These are phyloP conservation scores for Spinus olivaceus DNA, from an alignment of 2,797 vertebrate genomes.

Conservation along the genomic window DNA sequence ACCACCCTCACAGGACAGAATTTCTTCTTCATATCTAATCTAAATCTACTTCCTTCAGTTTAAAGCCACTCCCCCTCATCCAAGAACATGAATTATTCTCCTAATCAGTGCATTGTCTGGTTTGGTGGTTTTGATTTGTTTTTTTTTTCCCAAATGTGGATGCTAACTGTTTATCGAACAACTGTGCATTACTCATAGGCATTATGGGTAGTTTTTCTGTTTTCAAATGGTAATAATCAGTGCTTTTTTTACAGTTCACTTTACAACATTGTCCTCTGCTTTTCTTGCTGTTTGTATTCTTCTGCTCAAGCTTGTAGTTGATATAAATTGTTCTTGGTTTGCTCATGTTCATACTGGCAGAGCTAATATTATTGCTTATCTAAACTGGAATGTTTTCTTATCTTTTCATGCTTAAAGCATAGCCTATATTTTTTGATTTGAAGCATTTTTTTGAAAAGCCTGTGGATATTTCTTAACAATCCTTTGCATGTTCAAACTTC, in stretches of 20 bases:
- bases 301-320: background rate
- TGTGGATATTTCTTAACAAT: background rate
- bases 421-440: background rate
- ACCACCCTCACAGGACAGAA: background rate
- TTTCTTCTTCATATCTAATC: background rate
- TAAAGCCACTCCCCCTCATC: background rate
- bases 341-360: background rate
- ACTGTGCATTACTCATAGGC: background rate
- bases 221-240: background rate
- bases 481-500: background rate
- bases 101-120: background rate
- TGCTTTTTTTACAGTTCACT: background rate
- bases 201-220: background rate
- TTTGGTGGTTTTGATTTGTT: background rate
- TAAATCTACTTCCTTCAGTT: background rate
- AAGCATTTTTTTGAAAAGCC: background rate
- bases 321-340: background rate
- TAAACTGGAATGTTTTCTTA: background rate
- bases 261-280: background rate
- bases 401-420: background rate
- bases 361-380: background rate
- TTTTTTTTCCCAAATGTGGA: background rate
- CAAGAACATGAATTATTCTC: background rate
- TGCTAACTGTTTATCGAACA: background rate
- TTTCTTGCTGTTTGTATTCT: background rate